Evolutionary conservation across 2,888 invertebrate species (phyloP).

Genomic region (Rhingia campestris): DNA sequence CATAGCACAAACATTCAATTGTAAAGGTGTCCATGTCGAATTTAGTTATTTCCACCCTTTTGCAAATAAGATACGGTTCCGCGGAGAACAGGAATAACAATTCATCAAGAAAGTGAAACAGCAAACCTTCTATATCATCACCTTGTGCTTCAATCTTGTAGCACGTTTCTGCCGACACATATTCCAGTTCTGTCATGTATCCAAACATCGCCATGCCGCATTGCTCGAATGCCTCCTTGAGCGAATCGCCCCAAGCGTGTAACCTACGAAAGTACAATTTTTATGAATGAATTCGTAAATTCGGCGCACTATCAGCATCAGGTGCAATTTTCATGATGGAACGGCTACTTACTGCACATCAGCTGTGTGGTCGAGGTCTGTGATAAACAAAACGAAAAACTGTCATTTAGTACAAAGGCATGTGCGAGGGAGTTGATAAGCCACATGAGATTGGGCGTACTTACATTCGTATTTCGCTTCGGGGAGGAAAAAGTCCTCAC

Average conservation of each 20-base stretch:
- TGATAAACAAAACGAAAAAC: slow-evolving; percentile 58
- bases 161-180: slow-evolving; percentile 90
- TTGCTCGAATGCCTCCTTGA: slow-evolving; percentile 96
- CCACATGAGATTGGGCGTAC: slow-evolving; percentile 77
- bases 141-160: slow-evolving; percentile 94
- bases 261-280: slow-evolving; percentile 84
- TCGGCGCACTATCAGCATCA: slow-evolving; percentile 12
- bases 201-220: slow-evolving; percentile 98
- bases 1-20: slow-evolving; percentile 91
- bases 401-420: slow-evolving; percentile 22
- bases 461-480: slow-evolving; percentile 92
- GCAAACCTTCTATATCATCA: slow-evolving; percentile 92
- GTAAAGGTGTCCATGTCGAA: slow-evolving; percentile 92
- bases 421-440: slow-evolving; percentile 19
- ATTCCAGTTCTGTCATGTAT: slow-evolving; percentile 96
- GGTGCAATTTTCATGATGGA: background rate
- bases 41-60: slow-evolving; percentile 93
- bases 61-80: slow-evolving; percentile 94
- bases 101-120: slow-evolving; percentile 97
- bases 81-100: slow-evolving; percentile 95
- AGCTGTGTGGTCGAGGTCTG: slow-evolving; percentile 98
- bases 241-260: slow-evolving; percentile 94
- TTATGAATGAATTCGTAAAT: slow-evolving; percentile 43
- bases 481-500: slow-evolving; percentile 86
- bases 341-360: slow-evolving; percentile 95